These are phyloP conservation scores for Eupsittula cactorum DNA, from an alignment of 2,113 vertebrate species.

Conservation along the genomic window DNA sequence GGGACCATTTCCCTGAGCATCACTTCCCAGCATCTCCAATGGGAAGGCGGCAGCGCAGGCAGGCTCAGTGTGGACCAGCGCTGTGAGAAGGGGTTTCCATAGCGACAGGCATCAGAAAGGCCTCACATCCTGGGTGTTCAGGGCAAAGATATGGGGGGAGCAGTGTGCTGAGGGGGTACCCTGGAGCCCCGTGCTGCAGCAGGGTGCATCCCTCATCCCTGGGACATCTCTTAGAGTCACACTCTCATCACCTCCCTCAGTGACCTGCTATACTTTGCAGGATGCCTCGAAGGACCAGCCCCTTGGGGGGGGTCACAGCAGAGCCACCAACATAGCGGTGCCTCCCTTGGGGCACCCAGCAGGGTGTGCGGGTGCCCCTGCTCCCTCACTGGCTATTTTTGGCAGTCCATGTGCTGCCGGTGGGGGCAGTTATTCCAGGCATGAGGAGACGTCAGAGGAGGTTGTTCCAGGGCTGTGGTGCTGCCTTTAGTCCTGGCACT, in stretches of 20 bases:
- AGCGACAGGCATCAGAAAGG: neutral
- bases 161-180: neutral
- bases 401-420: neutral
- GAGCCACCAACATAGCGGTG: neutral
- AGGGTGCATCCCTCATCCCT: too few species aligned
- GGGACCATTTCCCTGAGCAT: neutral
- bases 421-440: neutral
- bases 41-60: neutral
- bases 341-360: neutral
- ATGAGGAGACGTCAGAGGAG: neutral
- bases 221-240: neutral
- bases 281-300: neutral
- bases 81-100: slow-evolving; percentile 4
- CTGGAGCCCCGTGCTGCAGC: accelerated
- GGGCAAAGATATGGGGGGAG: neutral
- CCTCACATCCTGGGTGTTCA: neutral
- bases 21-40: neutral
- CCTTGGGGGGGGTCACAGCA: accelerated
- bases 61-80: neutral
- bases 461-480: neutral
- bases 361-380: accelerated
- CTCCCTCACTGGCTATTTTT: neutral
- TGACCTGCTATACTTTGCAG: accelerated
- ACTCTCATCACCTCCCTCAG: accelerated
- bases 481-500: neutral